Evolutionary conservation across 2,888 invertebrate species (phyloP).

Genomic region (Eristalinus sepulchralis): DNA sequence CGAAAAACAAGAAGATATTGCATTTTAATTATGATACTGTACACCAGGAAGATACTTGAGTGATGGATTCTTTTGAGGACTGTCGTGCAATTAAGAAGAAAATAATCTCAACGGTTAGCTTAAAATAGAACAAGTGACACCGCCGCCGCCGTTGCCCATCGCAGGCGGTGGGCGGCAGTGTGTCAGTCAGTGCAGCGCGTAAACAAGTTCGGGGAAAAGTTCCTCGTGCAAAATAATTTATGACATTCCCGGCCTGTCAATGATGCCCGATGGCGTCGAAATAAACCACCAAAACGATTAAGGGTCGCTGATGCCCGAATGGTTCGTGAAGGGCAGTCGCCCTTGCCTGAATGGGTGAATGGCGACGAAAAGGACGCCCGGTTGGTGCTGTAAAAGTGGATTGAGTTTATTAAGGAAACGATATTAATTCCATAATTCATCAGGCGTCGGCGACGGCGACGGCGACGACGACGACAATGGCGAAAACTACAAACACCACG

Average conservation of each 20-base stretch:
- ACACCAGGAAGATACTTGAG: background rate
- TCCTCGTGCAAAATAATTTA: slow-evolving; percentile 36
- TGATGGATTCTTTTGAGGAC: background rate
- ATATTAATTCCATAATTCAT: slow-evolving; percentile 61
- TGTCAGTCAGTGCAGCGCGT: background rate
- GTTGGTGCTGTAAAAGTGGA: slow-evolving; percentile 28
- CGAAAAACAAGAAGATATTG: slow-evolving; percentile 7
- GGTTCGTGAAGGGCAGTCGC: background rate
- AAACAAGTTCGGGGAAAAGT: background rate
- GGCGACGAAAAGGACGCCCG: slow-evolving; percentile 8
- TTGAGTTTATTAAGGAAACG: slow-evolving; percentile 56
- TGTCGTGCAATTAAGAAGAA: slow-evolving; percentile 16
- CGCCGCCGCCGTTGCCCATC: background rate
- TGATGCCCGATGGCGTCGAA: slow-evolving; percentile 32
- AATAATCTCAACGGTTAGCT: background rate
- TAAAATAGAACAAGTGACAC: slow-evolving; percentile 33
- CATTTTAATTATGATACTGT: slow-evolving; percentile 22
- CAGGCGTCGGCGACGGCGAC: background rate
- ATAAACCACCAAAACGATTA: slow-evolving; percentile 39
- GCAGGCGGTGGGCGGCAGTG: slow-evolving; percentile 9
- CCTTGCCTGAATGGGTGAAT: background rate
- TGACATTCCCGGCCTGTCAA: slow-evolving; percentile 3
- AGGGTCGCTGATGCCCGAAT: background rate
- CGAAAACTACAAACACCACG: slow-evolving; percentile 50
- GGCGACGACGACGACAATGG: background rate